Evolutionary conservation across 2,888 invertebrate species (phyloP), one percentile per base, ranked within the genome.

Genomic region (Periphyllus acericola): DNA sequence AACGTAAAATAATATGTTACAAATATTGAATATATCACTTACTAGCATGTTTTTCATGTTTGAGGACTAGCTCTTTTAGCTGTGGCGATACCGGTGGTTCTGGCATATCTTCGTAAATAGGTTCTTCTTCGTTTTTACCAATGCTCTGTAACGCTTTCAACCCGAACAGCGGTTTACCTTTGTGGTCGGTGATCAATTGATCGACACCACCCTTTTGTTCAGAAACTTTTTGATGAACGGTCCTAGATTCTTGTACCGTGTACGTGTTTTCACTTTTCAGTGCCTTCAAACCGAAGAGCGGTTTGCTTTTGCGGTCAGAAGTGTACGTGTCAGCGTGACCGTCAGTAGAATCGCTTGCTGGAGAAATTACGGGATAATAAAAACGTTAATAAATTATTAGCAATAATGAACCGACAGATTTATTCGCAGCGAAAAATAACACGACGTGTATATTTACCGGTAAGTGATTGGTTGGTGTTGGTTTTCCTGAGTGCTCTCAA

Each of bases 401-500:
- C 25, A 36, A 21, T 19, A 75, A 60, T 40, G n/a, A 68, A 40
- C 19, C 11, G 3, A 55, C 14, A 55, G 8, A 60, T 25, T 60
- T 60, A 60, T 21, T 60, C 21, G 19, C 60, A 21, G 21, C 6
- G 60, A 21, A 9, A 46, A 46, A 46, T 46, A 46, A 46, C 2
- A 46, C 14, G 46, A 46, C 14, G 46, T 11, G 46, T 46, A 46
- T 46, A 46, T 46, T 81, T 75, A 87, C 87, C 87, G 17, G 19
- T 80, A 11, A 46, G 19, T 46, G 94, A 94, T 90, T 93, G 93
- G 90, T 92, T 91, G 89, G 92, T 92, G 91, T 93, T 93, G 89
- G 93, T 93, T 89, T 94, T 93, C 80, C 92, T 90, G 89, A 96
- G 93, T 88, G 96, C 96, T 91, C 93, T 94, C 90, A 96, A 94